A percentile compares a stretch with the other conserved stretches of the same genome.
Evolutionary conservation across 2,888 invertebrate genomes (phyloP).

Genomic region (Campoletis raptor): DNA sequence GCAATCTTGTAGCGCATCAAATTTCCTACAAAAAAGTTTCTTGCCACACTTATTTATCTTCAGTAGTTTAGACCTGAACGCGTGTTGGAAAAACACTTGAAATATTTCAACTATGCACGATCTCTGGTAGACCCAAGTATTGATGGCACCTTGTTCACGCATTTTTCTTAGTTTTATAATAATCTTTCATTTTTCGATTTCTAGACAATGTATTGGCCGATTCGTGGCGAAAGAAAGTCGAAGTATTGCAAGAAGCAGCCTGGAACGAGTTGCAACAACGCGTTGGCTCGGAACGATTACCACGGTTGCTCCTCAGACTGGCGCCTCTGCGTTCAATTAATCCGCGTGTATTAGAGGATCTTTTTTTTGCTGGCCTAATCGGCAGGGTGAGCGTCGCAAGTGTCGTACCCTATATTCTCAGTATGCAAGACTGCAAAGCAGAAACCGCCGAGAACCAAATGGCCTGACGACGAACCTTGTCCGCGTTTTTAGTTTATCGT

Average conservation of each 20-base stretch:
- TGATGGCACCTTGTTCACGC: not conserved
- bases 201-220: slow-evolving; percentile 82
- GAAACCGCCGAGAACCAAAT: slow-evolving; percentile 83
- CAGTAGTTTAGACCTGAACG: not conserved
- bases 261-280: slow-evolving; percentile 86
- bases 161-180: slow-evolving; percentile 9
- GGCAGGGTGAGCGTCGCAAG: slow-evolving; percentile 98
- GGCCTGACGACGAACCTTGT: slow-evolving; percentile 79
- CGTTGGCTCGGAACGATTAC: slow-evolving; percentile 86
- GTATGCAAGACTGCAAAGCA: slow-evolving; percentile 83
- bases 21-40: not conserved
- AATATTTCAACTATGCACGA: not conserved
- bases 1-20: not conserved
- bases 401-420: slow-evolving; percentile 96
- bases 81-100: not conserved
- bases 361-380: slow-evolving; percentile 96
- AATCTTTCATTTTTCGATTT: slow-evolving; percentile 21
- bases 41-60: not conserved
- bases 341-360: slow-evolving; percentile 93
- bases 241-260: slow-evolving; percentile 86
- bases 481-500: slow-evolving; percentile 73
- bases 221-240: slow-evolving; percentile 85
- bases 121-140: not conserved
- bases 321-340: slow-evolving; percentile 91
- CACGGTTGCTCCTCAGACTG: slow-evolving; percentile 89